Base-by-base conservation (phyloP, 2,113 vertebrate genomes). In the Nestor notabilis region DNA sequence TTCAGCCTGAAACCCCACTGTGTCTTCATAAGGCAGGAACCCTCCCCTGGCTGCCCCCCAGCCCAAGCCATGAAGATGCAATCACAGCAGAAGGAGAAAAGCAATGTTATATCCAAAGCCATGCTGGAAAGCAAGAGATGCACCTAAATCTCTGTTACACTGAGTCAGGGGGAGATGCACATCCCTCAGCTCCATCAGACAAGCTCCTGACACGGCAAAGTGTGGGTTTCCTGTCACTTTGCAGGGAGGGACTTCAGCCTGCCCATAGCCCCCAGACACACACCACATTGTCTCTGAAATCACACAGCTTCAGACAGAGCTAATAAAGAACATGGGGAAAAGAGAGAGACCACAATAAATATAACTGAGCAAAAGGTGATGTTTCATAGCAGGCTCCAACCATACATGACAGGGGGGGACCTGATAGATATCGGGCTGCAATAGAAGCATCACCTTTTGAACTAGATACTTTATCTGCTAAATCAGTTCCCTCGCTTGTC, bases 271-370 rank as follows among this genome's bases (percentile, higher is more conserved):
- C 68, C 15, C 21, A n/a, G 43, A 18, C 39, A 53, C 29, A 27
- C 0, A 0, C 7, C 55, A 18, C 0, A 0, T 4, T 44, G n/a
- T 8, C n/a, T 41, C 1, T 0, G 6, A n/a, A 71, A 64, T 33
- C 49, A 18, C n/a, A 29, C 10, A 2, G 35, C 23, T 53, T 56
- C 63, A 17, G 64, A 10, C 25, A 68, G 39, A 55, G 37, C 17
- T 24, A 24, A 66, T n/a, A 0, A 58, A 71, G 84, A 74, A 14
- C 37, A 46, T 0, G 21, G 64, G 39, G 20, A 5, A 77, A 82
- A n/a, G 13, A 49, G n/a, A 52, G 47, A 49, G 28, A 2, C 28
- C 33, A 41, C 1, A 1, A 75, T 72, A 93, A 94, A 94, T 39
- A 64, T 7, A 71, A 80, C 41, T 21, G 9, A 50, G 66, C 61